Evolutionary conservation across 2,888 invertebrate species (phyloP), one percentile per base, ranked within the genome.

Genomic region (Galeopsomyia nigrocyanea): DNA sequence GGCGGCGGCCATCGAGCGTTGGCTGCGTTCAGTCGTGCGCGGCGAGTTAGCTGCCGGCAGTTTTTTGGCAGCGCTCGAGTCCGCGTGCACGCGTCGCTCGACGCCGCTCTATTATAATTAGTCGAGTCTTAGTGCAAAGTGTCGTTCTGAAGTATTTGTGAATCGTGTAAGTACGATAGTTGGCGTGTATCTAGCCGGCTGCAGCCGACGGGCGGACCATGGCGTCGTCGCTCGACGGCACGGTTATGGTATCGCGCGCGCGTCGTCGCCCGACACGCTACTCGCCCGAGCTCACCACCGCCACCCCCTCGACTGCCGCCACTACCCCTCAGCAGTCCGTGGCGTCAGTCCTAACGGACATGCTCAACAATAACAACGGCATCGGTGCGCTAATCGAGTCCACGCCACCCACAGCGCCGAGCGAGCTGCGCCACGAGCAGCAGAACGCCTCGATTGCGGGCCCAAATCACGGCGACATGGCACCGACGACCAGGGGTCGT

Each of bases 201-300:
- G n/a, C 13, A 49, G 53, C 14, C 46, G 55, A 60, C 46, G 60
- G 19, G 51, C 2, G 31, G 31, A 21, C 19, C 21, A 72, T 72
- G 72, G 72, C 72, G 64, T 64, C 72, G 64, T 64, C 55, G 55
- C 55, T 55, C 22, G 55, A 17, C 55, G 68, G 56, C n/a, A 50
- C 62, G n/a, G 51, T 67, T 3, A 22, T 62, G 55, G 73, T 63
- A 46, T 65, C 65, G 69, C 75, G 75, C 64, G 66, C 72, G 58
- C 75, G 75, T 63, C 75, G 75, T 56, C 71, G 75, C 26, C 75
- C 75, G 50, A 60, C 75, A 7, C 63, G 72, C 6, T 75, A 75
- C 56, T 75, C 72, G 21, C 75, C 72, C 5, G 75, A 75, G 68
- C 55, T 68, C 7, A 31, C 47, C 49, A 39, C 55, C 17, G 46